Conservation (phyloP, 2,888 invertebrate genomes). For the Apeira syringaria region DNA sequence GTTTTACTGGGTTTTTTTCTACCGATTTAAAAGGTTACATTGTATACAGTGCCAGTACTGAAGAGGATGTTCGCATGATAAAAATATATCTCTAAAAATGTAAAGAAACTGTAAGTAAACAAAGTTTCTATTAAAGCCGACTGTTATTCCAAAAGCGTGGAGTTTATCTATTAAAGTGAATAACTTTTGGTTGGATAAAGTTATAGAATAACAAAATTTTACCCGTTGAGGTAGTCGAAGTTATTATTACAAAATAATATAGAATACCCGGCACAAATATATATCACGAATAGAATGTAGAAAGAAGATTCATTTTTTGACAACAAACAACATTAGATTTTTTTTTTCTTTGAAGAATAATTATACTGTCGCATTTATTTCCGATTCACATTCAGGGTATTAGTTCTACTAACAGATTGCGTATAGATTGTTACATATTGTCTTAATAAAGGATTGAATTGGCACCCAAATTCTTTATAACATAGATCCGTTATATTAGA, state of each 20-base stretch:
- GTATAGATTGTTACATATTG: too few species aligned
- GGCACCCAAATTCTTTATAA: too few species aligned
- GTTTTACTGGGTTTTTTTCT: slow-evolving; percentile 2
- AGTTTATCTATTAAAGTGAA: slow-evolving; percentile 32
- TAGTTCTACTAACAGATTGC: too few species aligned
- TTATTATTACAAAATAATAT: slow-evolving; percentile 1
- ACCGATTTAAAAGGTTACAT: slow-evolving; percentile 16
- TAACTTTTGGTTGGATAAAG: slow-evolving; percentile 24
- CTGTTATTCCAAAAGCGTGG: slow-evolving; percentile 29
- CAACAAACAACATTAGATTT: too few species aligned
- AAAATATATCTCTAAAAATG: slow-evolving; percentile 1
- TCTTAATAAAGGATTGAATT: too few species aligned
- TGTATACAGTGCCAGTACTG: slow-evolving; percentile 18
- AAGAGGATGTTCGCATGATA: slow-evolving; percentile 2
- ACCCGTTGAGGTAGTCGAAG: slow-evolving; percentile 6
- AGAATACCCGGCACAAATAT: too few species aligned
- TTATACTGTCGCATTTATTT: too few species aligned
- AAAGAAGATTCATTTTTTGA: too few species aligned
- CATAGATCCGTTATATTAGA: too few species aligned
- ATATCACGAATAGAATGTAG: too few species aligned
- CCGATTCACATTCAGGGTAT: too few species aligned
- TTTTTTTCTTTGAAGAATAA: too few species aligned
- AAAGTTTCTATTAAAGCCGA: slow-evolving; percentile 19
- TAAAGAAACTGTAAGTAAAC: slow-evolving; percentile 17
- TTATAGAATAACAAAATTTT: slow-evolving; percentile 25